A percentile compares a stretch with the other conserved stretches of the same genome.
These are phyloP conservation scores for Galaxias olidus DNA, from an alignment of 2,797 vertebrate species.

Conservation along the genomic window DNA sequence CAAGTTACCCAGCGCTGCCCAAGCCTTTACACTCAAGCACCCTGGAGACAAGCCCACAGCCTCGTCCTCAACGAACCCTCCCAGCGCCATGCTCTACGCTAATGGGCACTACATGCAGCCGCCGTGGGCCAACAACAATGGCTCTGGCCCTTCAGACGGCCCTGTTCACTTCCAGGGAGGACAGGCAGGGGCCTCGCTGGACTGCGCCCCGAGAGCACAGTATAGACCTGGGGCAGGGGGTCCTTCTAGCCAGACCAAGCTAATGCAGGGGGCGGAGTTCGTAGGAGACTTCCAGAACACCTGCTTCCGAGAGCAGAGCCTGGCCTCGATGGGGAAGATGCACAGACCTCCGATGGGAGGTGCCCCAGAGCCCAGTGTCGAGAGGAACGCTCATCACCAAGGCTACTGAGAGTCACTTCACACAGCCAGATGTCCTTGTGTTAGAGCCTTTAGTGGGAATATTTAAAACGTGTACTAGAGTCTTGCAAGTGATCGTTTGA, in stretches of 20 bases:
- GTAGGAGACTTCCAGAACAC: constrained; percentile 86
- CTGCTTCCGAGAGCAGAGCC: constrained; percentile 87
- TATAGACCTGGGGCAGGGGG: constrained; percentile 82
- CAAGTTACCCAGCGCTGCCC: constrained; percentile 84
- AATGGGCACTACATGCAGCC: constrained; percentile 93
- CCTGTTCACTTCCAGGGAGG: constrained; percentile 85
- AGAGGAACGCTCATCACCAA: constrained; percentile 86
- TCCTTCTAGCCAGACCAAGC: constrained; percentile 73
- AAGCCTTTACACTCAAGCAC: constrained; percentile 86
- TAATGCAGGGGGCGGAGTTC: constrained; percentile 91
- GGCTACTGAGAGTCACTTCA: constrained; percentile 84
- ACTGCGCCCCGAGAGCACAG: constrained; percentile 85
- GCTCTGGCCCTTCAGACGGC: constrained; percentile 90
- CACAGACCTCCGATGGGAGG: constrained; percentile 84
- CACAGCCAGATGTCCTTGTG: constrained; percentile 45
- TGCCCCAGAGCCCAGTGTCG: constrained; percentile 82
- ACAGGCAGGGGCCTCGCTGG: constrained; percentile 77
- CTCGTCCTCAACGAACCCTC: constrained; percentile 80
- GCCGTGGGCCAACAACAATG: constrained; percentile 89
- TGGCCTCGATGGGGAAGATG: constrained; percentile 87
- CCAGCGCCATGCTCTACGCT: constrained; percentile 83
- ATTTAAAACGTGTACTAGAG: constrained; percentile 41
- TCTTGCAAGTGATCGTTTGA: constrained; percentile 70
- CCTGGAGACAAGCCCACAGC: constrained; percentile 84
- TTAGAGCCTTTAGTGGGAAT: constrained; percentile 48